Evolutionary conservation across 2,113 vertebrate genomes (phyloP), one percentile per base, ranked within the genome.

Genomic region (Paralichthys olivaceus): DNA sequence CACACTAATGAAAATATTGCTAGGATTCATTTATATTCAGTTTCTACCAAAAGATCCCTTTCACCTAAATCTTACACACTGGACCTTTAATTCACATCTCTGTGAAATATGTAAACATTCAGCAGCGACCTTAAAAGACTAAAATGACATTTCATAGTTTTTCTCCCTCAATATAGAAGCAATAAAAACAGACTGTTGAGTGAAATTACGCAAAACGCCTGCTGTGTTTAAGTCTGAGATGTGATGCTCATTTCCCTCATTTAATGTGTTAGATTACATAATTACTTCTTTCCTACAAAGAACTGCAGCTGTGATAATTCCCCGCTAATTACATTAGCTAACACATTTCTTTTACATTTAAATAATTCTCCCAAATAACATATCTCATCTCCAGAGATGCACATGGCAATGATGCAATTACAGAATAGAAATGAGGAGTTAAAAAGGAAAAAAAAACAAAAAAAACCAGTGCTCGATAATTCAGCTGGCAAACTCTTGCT

Each of bases 241-340:
- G 72, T 77, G 82, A 91, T 91, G 93, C 83, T 93, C 91, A 93
- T 94, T 94, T 93, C 73, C 75, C 86, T 93, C 89, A 92, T 91
- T 92, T 94, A 91, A 93, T 89, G 92, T 91, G 90, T 93, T 91
- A 87, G 75, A 91, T 93, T 91, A 93, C 84, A 93, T 93, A 93
- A 94, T 94, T 94, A 93, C 80, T 91, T 85, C 87, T 89, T 89
- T 84, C 85, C 82, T 79, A 80, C 75, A 80, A 91, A 87, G 91
- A 92, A 90, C 84, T 94, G 90, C 93, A 94, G 92, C 94, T 94
- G 93, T 91, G 94, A 93, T 94, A 89, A 91, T 91, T 92, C 90
- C 83, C 77, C 62, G 84, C 91, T 94, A 94, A 95, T 94, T 94
- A 93, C 88, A 94, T 94, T 89, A 92, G 90, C 89, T 87, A 81